A percentile compares a stretch with the other conserved stretches of the same genome.
phyloP scores from a whole-genome alignment of 2,888 invertebrate species.

The Eudemis profundana region DNA sequence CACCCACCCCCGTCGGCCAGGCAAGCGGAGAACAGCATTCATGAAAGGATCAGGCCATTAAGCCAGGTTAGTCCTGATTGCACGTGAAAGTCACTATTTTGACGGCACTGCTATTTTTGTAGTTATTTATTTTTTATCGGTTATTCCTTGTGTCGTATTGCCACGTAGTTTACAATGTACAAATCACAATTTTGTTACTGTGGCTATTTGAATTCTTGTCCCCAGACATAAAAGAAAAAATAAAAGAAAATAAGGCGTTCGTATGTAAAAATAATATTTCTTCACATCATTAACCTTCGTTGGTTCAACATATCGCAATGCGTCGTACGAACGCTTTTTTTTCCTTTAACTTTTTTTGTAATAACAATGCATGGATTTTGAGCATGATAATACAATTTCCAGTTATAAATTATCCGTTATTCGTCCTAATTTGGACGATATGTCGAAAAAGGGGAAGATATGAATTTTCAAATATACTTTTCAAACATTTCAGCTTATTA shows the following conservation, averaged over 20 bases:
- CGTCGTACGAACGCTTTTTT: conserved; percentile 9
- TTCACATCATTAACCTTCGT: not conserved
- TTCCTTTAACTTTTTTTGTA: not conserved
- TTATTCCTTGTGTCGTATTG: not conserved
- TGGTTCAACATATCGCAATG: not conserved
- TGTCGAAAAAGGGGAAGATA: not conserved
- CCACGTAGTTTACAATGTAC: not conserved
- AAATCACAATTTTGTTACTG: not conserved
- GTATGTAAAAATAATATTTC: not conserved
- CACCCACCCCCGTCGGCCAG: conserved; percentile 96
- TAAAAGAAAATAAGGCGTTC: conserved; percentile 6
- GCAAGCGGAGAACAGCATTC: conserved; percentile 95
- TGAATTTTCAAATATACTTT: conserved; percentile 49
- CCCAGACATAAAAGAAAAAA: not conserved
- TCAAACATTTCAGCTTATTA: conserved; percentile 81
- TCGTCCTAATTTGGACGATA: conserved; percentile 6
- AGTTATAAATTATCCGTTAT: not conserved
- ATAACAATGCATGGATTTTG: not conserved
- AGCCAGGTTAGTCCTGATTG: conserved; percentile 91
- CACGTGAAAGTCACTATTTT: conserved; percentile 27
- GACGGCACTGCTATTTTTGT: conserved; percentile 10
- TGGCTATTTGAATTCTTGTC: not conserved
- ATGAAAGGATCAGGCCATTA: conserved; percentile 94
- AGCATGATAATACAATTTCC: conserved; percentile 10
- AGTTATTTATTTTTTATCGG: conserved; percentile 10